Evolutionary conservation across 1,140 invertebrate species (phyloP).

Genomic region (Hylyphantes graminicola): DNA sequence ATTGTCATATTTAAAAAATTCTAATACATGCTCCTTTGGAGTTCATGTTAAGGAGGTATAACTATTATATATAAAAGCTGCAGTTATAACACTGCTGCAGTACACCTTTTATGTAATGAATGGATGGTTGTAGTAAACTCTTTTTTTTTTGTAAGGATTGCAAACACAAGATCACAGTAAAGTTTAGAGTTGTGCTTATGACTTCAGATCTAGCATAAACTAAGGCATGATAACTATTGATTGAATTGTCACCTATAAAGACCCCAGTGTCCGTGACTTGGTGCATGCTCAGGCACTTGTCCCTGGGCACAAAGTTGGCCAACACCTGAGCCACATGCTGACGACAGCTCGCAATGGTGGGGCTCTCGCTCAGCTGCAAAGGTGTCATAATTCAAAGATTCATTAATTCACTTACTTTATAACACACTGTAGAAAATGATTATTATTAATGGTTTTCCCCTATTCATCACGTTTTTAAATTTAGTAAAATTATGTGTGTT

Average conservation of each 20-base stretch:
- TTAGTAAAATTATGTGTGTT: too few species aligned
- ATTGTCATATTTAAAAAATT: too few species aligned
- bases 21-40: too few species aligned
- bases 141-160: too few species aligned
- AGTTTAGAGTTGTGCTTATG: not conserved
- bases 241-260: constrained; percentile 45
- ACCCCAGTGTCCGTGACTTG: constrained; percentile 37
- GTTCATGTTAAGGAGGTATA: too few species aligned
- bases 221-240: not conserved
- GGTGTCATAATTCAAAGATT: not conserved
- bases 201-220: not conserved
- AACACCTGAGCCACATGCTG: constrained; percentile 38
- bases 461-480: too few species aligned
- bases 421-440: not conserved
- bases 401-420: not conserved
- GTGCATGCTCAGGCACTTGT: constrained; percentile 29
- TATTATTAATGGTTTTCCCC: not conserved
- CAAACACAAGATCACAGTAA: not conserved
- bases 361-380: constrained; percentile 34
- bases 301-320: constrained; percentile 37
- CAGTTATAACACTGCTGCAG: too few species aligned
- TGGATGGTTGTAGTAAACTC: not conserved
- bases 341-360: constrained; percentile 6
- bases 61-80: too few species aligned
- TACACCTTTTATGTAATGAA: not conserved